Base-by-base conservation (phyloP, 2,888 invertebrate species). In the Oxycera nigricornis region DNA sequence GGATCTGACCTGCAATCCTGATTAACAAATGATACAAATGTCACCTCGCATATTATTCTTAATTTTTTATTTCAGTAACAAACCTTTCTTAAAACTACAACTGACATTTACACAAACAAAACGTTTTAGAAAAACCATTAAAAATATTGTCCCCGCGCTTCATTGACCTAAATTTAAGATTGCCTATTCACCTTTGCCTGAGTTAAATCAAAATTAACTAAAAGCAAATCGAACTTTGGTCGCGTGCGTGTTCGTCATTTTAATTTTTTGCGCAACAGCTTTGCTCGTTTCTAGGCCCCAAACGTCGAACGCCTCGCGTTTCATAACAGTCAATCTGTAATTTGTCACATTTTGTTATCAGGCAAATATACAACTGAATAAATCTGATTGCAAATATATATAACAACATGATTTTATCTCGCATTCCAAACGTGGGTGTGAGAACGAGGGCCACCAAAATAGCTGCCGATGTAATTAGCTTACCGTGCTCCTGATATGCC, bases 401-500 rank as follows among this genome's bases (percentile, higher is more conserved):
- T n/a, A 30, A 11, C 31, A 65, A 65, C 20, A 41, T 41, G 1
- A 14, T 17, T 24, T 39, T 41, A 31, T 39, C 22, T 65, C 2
- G 17, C 22, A 65, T 65, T 41, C 9, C 22, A 22, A 17, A n/a
- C n/a, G n/a, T n/a, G 24, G 61, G 17, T 55, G 46, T 61, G 1
- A 2, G 24, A 52, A 52, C 6, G 4, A 52, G 17, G 17, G 17
- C 24, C n/a, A n/a, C n/a, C n/a, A n/a, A n/a, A n/a, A n/a, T 20
- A 20, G 11, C 41, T 9, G 6, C 65, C n/a, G 9, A 17, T 4
- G n/a, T n/a, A 24, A 24, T 24, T 26, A 50, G 78, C 80, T 84
- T 81, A 89, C 90, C 90, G 87, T 82, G 89, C 90, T 55, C 92
- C 92, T 0, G 94, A 94, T 76, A 94, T 87, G 75, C 88, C 88